Base-by-base conservation (phyloP, 2,888 invertebrate genomes). In the Lasioglossum leucozonium region DNA sequence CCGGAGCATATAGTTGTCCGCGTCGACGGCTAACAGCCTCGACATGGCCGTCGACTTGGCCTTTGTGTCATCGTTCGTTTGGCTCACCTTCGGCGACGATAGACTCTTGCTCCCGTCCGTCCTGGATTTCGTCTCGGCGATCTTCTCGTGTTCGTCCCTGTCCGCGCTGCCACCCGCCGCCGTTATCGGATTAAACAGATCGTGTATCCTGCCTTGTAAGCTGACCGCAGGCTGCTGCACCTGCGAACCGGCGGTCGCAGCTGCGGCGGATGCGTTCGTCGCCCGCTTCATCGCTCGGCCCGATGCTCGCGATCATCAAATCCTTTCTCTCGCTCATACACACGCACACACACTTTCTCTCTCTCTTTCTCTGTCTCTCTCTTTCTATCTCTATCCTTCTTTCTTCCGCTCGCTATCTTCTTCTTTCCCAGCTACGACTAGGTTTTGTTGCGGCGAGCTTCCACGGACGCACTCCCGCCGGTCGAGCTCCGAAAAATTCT, bases 1-100 rank as follows among this genome's bases (percentile, higher is more conserved):
- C 16, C 95, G 93, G 6, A 95, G 93, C 95, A 95, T 95, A 89
- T 95, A 95, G 91, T 95, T 95, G 87, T 95, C 94, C 90, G 93
- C 92, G 90, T 94, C 95, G 84, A 93, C 95, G 82, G 92, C 93
- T 89, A 93, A 84, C 84, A 93, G 91, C 85, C 93, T 93, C 82
- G 93, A 93, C 93, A 92, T 93, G 80, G 88, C 94, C 92, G 92
- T 93, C 79, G 89, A 91, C 90, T 87, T 94, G 91, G 81, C 93
- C 89, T 86, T 95, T 92, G 81, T 79, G 75, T 93, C 93, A 84
- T 93, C 89, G 71, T 76, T 87, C 65, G 86, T 55, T 55, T n/a
- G 77, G 72, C 76, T 87, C 72, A 80, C 72, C 81, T 91, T 89
- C 44, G 74, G 13, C 44, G 83, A 82, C 75, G 85, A 87, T 71